Evolutionary conservation across 2,888 invertebrate species (phyloP).

Genomic region (Leptinotarsa tumamoca): DNA sequence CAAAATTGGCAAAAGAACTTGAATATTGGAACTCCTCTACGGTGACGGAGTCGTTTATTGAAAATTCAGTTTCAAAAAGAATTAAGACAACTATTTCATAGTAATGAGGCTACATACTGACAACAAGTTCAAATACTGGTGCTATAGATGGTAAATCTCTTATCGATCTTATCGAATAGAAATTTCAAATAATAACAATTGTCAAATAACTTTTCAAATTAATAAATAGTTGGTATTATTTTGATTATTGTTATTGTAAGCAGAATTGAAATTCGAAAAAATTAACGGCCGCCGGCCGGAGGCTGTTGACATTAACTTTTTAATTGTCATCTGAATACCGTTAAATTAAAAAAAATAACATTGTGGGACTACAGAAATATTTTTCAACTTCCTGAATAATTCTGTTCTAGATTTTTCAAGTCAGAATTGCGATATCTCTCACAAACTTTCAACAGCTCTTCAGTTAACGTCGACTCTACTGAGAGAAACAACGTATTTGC

Average conservation of each 20-base stretch:
- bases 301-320: neutral
- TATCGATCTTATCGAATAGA: neutral
- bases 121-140: neutral
- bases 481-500: too few species aligned
- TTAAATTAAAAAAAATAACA: neutral
- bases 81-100: too few species aligned
- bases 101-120: too few species aligned
- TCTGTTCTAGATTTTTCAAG: too few species aligned
- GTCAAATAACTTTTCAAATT: neutral
- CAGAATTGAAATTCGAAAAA: neutral
- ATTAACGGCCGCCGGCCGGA: neutral
- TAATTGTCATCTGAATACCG: neutral
- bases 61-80: too few species aligned
- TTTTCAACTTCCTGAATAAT: too few species aligned
- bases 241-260: conserved; percentile 9
- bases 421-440: too few species aligned
- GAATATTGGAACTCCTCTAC: neutral
- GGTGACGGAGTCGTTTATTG: neutral
- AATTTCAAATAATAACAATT: conserved; percentile 5
- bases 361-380: neutral
- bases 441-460: too few species aligned
- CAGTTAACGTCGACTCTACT: too few species aligned
- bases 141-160: conserved; percentile 13
- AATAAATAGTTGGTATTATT: neutral
- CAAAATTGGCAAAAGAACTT: neutral